Percentiles rank a stretch among this genome's conserved stretches.
Conservation (phyloP, 2,888 invertebrate genomes). For the Leptinotarsa peninsularis region DNA sequence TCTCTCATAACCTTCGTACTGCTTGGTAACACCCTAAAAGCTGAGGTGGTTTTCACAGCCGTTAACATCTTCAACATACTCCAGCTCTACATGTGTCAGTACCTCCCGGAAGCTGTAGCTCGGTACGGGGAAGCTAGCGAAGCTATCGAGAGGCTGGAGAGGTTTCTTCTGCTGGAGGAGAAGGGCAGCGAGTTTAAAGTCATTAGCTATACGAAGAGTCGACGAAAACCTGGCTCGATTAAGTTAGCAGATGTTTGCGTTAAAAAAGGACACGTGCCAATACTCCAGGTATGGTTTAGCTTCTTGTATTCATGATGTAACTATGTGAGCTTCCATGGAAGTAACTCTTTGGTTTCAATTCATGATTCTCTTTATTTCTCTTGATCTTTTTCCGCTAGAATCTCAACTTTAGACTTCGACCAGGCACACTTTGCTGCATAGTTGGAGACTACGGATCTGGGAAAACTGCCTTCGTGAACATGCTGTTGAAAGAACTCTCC, state of each 20-base stretch:
- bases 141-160: slow-evolving; percentile 53
- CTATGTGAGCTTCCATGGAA: too few species aligned
- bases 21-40: slow-evolving; percentile 69
- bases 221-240: slow-evolving; percentile 54
- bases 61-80: slow-evolving; percentile 83
- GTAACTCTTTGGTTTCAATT: too few species aligned
- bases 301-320: too few species aligned
- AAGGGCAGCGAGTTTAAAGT: slow-evolving; percentile 39
- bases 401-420: slow-evolving; percentile 64
- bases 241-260: slow-evolving; percentile 49
- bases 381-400: neutral
- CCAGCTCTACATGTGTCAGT: slow-evolving; percentile 62
- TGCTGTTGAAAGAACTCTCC: slow-evolving; percentile 79
- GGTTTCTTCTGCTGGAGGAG: slow-evolving; percentile 52
- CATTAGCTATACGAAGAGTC: slow-evolving; percentile 26
- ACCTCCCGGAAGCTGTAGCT: slow-evolving; percentile 53
- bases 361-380: neutral
- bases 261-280: slow-evolving; percentile 55
- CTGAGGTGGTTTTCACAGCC: slow-evolving; percentile 79
- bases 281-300: slow-evolving; percentile 42
- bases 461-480: slow-evolving; percentile 77
- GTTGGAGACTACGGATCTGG: slow-evolving; percentile 76
- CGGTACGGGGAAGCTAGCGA: slow-evolving; percentile 56
- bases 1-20: slow-evolving; percentile 83
- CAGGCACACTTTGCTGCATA: slow-evolving; percentile 66